Conservation (phyloP, 2,888 invertebrate genomes). For the Metacarcinus magister region DNA sequence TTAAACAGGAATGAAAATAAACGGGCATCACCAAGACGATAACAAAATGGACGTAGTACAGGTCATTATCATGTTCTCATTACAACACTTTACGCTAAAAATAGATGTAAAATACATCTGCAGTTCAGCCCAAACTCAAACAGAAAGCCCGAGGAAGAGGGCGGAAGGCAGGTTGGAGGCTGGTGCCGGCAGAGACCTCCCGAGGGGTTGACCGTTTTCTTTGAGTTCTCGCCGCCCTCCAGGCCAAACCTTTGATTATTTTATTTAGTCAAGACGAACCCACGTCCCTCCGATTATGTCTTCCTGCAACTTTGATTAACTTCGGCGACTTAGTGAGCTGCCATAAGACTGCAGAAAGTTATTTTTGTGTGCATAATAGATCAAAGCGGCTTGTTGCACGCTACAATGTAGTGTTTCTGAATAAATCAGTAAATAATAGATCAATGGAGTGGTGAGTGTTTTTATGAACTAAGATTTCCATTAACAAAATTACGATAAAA, state of each 20-base stretch:
- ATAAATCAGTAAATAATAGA: background rate
- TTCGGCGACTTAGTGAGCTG: background rate
- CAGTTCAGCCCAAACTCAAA: background rate
- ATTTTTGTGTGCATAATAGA: background rate
- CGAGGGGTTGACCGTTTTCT: conserved; percentile 28
- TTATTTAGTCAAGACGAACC: background rate
- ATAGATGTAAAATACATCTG: background rate
- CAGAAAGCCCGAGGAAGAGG: background rate
- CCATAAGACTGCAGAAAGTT: background rate
- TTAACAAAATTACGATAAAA: too few relatives aligned
- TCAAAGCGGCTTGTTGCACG: background rate
- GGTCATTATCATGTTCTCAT: background rate
- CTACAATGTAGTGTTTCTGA: background rate
- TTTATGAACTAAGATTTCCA: too few relatives aligned
- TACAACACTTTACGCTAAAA: background rate
- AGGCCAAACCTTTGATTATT: background rate
- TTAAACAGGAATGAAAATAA: background rate
- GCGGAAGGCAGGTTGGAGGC: background rate
- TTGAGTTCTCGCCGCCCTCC: background rate
- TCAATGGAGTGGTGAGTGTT: background rate
- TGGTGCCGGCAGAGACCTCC: background rate
- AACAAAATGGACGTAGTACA: background rate
- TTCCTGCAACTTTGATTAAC: background rate
- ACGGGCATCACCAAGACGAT: background rate
- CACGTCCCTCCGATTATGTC: background rate